Evolutionary conservation across 2,888 invertebrate genomes (phyloP).

Genomic region (Pecten maximus): DNA sequence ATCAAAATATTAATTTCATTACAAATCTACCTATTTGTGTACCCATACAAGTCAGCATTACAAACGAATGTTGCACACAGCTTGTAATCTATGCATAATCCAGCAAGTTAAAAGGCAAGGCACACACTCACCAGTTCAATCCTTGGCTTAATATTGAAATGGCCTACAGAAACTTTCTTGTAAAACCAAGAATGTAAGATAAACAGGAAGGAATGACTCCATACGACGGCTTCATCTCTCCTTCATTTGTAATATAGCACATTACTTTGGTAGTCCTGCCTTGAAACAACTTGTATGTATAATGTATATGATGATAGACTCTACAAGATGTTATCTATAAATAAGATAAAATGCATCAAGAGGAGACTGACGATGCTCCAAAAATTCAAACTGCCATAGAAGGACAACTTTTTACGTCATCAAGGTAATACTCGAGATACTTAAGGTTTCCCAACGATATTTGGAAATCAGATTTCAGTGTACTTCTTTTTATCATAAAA

Average conservation of each 20-base stretch:
- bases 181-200: constrained; percentile 6
- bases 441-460: background rate
- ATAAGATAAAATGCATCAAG: background rate
- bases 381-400: constrained; percentile 13
- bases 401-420: background rate
- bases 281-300: background rate
- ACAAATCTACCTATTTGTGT: background rate
- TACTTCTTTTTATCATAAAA: background rate
- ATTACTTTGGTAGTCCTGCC: background rate
- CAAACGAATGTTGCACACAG: background rate
- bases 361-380: background rate
- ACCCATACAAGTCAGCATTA: background rate
- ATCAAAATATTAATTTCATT: background rate
- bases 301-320: background rate
- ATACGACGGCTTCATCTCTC: background rate
- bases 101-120: background rate
- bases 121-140: constrained; percentile 25
- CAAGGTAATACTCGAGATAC: background rate
- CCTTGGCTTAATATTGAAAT: constrained; percentile 22
- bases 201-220: background rate
- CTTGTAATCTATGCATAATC: constrained; percentile 6
- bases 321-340: background rate
- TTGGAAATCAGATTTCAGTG: background rate
- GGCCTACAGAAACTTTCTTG: background rate
- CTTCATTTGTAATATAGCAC: background rate